phyloP scores from a whole-genome alignment of 2,797 vertebrate genomes.

The Alcedo quadribrachys region DNA sequence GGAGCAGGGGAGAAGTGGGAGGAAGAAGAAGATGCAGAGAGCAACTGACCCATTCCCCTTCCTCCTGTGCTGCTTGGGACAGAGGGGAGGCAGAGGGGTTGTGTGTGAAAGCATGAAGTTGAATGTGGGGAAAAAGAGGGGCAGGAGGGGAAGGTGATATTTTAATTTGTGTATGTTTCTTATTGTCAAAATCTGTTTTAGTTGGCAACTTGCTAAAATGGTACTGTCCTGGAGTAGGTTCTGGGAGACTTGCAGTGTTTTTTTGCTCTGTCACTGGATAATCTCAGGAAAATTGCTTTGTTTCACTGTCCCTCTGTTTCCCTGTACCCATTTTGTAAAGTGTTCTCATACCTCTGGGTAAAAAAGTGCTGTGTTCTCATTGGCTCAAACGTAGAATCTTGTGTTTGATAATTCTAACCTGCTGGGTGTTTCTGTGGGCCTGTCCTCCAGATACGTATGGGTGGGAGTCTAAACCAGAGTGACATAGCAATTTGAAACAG shows the following conservation, averaged over 20 bases:
- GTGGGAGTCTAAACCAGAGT: neutral
- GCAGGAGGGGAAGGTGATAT: neutral
- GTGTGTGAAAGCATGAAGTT: neutral
- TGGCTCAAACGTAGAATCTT: neutral
- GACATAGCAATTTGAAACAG: neutral
- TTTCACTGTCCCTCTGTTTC: neutral
- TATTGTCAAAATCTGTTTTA: neutral
- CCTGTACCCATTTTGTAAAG: neutral
- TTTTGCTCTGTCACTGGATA: neutral
- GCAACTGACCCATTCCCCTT: neutral
- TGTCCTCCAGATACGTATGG: neutral
- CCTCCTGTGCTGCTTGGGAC: neutral
- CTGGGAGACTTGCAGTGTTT: neutral
- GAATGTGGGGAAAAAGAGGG: neutral
- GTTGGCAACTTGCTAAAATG: neutral
- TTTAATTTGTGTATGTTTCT: neutral
- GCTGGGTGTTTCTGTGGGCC: neutral
- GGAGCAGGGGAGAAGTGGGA: neutral
- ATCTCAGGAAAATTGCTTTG: neutral
- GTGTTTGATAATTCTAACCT: neutral
- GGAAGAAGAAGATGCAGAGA: neutral
- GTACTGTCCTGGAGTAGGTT: neutral
- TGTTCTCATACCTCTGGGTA: neutral
- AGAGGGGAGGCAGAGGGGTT: neutral
- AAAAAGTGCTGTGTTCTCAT: neutral